Evolutionary conservation across 2,888 invertebrate species (phyloP).

Genomic region (Sarcophaga carnaria): DNA sequence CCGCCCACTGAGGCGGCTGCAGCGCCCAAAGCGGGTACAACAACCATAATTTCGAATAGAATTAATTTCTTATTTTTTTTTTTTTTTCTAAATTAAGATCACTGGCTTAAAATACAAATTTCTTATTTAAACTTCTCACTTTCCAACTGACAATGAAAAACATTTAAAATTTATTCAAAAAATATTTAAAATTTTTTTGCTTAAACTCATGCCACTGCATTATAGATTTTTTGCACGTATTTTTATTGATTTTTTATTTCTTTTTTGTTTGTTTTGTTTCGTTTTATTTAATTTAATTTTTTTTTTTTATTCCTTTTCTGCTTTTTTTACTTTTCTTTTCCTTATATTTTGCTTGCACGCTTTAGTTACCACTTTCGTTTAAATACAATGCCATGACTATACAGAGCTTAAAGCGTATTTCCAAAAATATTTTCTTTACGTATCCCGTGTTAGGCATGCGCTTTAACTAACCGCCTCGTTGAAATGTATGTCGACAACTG

Average conservation of each 20-base stretch:
- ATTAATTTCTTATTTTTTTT: slow-evolving; percentile 14
- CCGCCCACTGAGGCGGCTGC: slow-evolving; percentile 79
- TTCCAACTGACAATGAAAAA: slow-evolving; percentile 33
- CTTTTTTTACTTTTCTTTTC: slow-evolving; percentile 23
- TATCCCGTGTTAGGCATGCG: slow-evolving; percentile 44
- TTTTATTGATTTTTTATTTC: slow-evolving; percentile 36
- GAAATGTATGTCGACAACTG: slow-evolving; percentile 64
- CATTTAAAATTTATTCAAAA: slow-evolving; percentile 25
- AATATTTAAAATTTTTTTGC: slow-evolving; percentile 60
- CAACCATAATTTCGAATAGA: slow-evolving; percentile 73
- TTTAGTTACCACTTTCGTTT: slow-evolving; percentile 55
- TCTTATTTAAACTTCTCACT: slow-evolving; percentile 58
- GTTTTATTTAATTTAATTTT: slow-evolving; percentile 15
- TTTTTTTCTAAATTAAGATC: background rate
- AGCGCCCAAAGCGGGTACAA: slow-evolving; percentile 77
- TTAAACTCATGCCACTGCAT: background rate
- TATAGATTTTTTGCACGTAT: slow-evolving; percentile 54
- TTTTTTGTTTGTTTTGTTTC: slow-evolving; percentile 25
- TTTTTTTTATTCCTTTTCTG: slow-evolving; percentile 63
- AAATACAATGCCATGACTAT: slow-evolving; percentile 41
- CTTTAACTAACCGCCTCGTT: slow-evolving; percentile 50
- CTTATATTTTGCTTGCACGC: slow-evolving; percentile 21
- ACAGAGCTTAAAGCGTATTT: background rate
- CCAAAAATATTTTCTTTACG: background rate
- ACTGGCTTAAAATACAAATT: slow-evolving; percentile 22